Percentiles rank a stretch among this genome's conserved stretches.
Evolutionary conservation across 2,797 vertebrate species (phyloP).

Genomic region (Sebastes taczanowskii): DNA sequence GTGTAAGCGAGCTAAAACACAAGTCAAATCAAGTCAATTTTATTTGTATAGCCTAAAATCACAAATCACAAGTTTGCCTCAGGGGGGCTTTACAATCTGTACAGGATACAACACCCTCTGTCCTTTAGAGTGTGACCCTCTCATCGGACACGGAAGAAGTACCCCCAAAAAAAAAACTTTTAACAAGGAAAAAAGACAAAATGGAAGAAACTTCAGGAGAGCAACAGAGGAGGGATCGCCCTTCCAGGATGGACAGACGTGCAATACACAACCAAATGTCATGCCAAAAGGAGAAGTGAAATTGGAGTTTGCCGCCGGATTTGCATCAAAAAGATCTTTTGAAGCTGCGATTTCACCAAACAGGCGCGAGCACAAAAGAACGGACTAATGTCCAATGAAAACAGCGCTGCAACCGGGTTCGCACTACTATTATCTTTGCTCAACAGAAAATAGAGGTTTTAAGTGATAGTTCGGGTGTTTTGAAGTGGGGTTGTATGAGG

Average conservation of each 20-base stretch:
- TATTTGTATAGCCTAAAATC: too few species aligned
- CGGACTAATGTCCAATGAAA: background rate
- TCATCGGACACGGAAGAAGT: too few species aligned
- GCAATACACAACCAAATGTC: background rate
- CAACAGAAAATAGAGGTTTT: too few species aligned
- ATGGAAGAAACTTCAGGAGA: too few species aligned
- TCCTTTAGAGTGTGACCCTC: fast-evolving
- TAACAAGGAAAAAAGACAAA: fast-evolving
- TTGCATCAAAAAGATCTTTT: slow-evolving; percentile 18
- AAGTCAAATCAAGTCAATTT: background rate
- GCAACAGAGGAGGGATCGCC: too few species aligned
- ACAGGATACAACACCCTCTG: fast-evolving
- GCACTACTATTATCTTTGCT: background rate
- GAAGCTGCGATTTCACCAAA: background rate
- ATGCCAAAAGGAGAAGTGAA: slow-evolving; percentile 12
- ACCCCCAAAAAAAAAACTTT: too few species aligned
- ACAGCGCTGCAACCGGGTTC: background rate
- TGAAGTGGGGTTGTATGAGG: too few species aligned
- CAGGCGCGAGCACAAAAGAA: background rate
- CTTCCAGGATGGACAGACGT: too few species aligned
- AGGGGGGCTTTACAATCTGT: too few species aligned
- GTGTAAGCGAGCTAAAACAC: slow-evolving; percentile 6
- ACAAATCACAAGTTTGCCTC: too few species aligned
- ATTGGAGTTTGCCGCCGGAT: slow-evolving; percentile 17
- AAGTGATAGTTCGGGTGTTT: too few species aligned